A percentile compares a stretch with the other conserved stretches of the same genome.
phyloP scores from a whole-genome alignment of 2,113 vertebrate species.

The Acrocephalus arundinaceus region DNA sequence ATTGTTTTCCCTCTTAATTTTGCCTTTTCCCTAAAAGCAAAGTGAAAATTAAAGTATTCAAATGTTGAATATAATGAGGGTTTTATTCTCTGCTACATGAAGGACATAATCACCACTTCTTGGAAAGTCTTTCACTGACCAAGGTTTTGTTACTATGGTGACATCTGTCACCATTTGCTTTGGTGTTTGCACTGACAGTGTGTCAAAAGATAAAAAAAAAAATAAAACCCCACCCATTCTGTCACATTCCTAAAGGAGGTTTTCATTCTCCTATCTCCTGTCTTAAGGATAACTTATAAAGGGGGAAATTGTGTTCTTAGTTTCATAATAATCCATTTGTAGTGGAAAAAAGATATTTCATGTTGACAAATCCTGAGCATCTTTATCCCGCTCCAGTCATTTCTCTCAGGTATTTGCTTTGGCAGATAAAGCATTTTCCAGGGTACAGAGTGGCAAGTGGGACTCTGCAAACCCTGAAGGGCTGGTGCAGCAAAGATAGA shows the following conservation, averaged over 20 bases:
- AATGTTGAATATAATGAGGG: background rate
- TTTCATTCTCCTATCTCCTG: background rate
- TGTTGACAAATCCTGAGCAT: background rate
- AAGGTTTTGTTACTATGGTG: conserved; percentile 42
- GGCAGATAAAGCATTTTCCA: background rate
- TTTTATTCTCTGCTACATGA: conserved; percentile 1
- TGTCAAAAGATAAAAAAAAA: background rate
- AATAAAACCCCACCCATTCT: background rate
- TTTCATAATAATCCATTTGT: background rate
- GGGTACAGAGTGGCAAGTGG: fast-evolving
- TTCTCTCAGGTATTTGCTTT: background rate
- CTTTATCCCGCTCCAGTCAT: background rate
- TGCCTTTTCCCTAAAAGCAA: background rate
- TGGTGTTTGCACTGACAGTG: background rate
- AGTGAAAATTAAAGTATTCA: conserved; percentile 9
- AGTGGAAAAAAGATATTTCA: background rate
- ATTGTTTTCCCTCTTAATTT: background rate
- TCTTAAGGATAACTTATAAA: background rate
- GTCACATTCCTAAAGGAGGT: background rate
- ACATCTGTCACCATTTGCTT: conserved; percentile 30
- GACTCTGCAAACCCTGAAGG: too few relatives aligned
- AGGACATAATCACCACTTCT: conserved; percentile 3
- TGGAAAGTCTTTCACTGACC: conserved; percentile 28
- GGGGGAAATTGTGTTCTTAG: background rate
- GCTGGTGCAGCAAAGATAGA: background rate